A percentile compares a stretch with the other conserved stretches of the same genome.
These are phyloP conservation scores for Rhyzopertha dominica DNA, from an alignment of 1,140 invertebrate genomes.

Conservation along the genomic window DNA sequence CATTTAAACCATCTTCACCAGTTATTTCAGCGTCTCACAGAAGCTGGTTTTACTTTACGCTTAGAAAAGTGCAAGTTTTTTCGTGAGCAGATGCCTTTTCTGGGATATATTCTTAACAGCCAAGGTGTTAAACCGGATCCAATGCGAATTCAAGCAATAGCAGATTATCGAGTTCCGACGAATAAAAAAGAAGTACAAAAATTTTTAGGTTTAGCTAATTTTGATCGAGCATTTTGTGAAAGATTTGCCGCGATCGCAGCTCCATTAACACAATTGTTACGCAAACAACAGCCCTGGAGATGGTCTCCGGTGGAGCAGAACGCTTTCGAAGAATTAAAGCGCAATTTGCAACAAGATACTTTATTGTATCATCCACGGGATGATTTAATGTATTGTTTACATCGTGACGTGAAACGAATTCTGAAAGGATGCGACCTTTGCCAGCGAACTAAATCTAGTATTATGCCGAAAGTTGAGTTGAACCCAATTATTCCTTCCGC, in stretches of 20 bases:
- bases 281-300: too few species aligned
- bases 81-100: constrained; percentile 3
- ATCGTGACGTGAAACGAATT: constrained; percentile 3
- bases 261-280: not conserved
- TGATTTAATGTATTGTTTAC: constrained; percentile 1
- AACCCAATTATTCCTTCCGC: not conserved
- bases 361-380: constrained; percentile 6
- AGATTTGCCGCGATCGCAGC: constrained; percentile 4
- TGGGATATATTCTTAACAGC: constrained; percentile 3
- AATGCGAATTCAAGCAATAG: constrained; percentile 3
- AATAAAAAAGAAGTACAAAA: constrained; percentile 1
- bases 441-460: constrained; percentile 3
- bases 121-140: constrained; percentile 2
- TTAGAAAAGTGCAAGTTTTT: not conserved
- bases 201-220: constrained; percentile 10
- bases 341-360: not conserved
- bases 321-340: not conserved
- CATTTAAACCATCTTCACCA: not conserved
- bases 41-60: constrained; percentile 4
- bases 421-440: not conserved
- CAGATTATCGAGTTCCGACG: not conserved
- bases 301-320: too few species aligned
- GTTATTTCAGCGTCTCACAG: not conserved
- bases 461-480: not conserved
- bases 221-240: constrained; percentile 6